Evolutionary conservation across 1,140 invertebrate species (phyloP).

Genomic region (Drosophila burlai): DNA sequence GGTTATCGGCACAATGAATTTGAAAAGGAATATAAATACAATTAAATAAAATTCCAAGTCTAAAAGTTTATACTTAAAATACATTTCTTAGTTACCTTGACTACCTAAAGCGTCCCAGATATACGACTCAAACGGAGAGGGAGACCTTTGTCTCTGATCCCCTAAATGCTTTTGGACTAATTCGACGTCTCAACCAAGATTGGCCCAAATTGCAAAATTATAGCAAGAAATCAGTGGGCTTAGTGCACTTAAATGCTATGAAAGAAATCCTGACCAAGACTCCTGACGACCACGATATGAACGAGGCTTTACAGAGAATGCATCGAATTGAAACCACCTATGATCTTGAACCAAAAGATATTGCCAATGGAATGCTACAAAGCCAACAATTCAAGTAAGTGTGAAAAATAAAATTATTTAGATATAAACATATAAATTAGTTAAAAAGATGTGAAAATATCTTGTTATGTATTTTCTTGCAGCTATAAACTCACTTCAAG

Average conservation of each 20-base stretch:
- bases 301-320: slow-evolving; percentile 95
- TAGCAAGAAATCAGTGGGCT: slow-evolving; percentile 16
- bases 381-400: slow-evolving; percentile 91
- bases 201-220: slow-evolving; percentile 56
- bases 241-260: slow-evolving; percentile 86
- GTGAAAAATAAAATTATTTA: too few species aligned
- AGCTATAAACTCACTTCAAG: slow-evolving; percentile 1
- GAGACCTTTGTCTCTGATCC: slow-evolving; percentile 74
- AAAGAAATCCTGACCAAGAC: slow-evolving; percentile 90
- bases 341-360: slow-evolving; percentile 92
- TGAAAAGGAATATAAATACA: too few species aligned
- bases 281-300: slow-evolving; percentile 93
- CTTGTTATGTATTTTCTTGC: too few species aligned
- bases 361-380: slow-evolving; percentile 94
- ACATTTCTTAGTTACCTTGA: slow-evolving; percentile 27
- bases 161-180: slow-evolving; percentile 53
- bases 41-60: background rate
- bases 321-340: slow-evolving; percentile 98
- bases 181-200: slow-evolving; percentile 58
- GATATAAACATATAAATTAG: background rate
- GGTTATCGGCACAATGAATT: too few species aligned
- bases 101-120: slow-evolving; percentile 87
- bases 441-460: too few species aligned
- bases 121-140: slow-evolving; percentile 89
- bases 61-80: background rate